A percentile compares a stretch with the other conserved stretches of the same genome.
These are phyloP conservation scores for Molanna angustata DNA, from an alignment of 2,888 invertebrate genomes.

Conservation along the genomic window DNA sequence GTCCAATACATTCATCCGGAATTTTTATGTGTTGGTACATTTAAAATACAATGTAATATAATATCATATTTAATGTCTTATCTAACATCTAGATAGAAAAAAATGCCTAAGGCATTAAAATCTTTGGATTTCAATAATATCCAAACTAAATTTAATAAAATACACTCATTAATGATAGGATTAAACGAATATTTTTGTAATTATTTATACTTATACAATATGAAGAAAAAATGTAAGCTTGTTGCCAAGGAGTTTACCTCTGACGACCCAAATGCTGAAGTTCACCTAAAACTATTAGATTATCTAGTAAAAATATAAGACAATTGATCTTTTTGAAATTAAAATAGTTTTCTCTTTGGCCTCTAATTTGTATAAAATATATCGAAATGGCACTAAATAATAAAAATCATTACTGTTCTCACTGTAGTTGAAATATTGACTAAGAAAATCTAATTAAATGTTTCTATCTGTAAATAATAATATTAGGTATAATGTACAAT, in stretches of 20 bases:
- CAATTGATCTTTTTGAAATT: slow-evolving; percentile 16
- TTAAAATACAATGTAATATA: background rate
- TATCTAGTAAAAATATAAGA: slow-evolving; percentile 29
- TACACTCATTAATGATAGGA: too few species aligned
- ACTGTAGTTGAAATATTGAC: slow-evolving; percentile 21
- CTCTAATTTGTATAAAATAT: too few species aligned
- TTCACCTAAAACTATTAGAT: slow-evolving; percentile 32
- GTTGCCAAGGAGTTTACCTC: slow-evolving; percentile 28
- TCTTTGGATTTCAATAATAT: background rate
- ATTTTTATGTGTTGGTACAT: too few species aligned
- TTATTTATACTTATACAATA: slow-evolving; percentile 26
- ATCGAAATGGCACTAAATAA: slow-evolving; percentile 18
- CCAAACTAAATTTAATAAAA: background rate
- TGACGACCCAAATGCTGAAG: slow-evolving; percentile 28
- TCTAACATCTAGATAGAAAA: too few species aligned
- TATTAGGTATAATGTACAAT: too few species aligned
- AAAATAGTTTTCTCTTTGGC: too few species aligned
- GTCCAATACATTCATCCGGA: too few species aligned
- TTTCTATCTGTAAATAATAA: slow-evolving; percentile 15
- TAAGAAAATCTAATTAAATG: slow-evolving; percentile 14
- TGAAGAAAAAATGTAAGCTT: slow-evolving; percentile 21
- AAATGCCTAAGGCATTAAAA: background rate
- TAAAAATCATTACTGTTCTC: slow-evolving; percentile 20
- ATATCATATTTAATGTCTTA: too few species aligned
- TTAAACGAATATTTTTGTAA: too few species aligned